phyloP scores from a whole-genome alignment of 2,113 vertebrate species.

The Tympanuchus pallidicinctus region DNA sequence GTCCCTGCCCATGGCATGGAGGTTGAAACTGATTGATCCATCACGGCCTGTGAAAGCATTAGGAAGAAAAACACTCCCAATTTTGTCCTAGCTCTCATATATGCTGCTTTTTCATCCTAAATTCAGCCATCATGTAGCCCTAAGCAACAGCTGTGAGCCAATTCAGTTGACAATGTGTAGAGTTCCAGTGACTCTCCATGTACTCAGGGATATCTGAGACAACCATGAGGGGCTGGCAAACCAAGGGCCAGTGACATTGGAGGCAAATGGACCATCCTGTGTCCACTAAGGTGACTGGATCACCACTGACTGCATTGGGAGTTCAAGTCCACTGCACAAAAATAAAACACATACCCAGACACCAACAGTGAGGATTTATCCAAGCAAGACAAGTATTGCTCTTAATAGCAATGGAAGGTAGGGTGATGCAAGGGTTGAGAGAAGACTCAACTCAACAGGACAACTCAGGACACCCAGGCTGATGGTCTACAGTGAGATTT shows the following conservation, averaged over 20 bases:
- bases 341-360: fast-evolving
- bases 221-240: fast-evolving
- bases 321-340: neutral
- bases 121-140: neutral
- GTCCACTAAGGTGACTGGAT: neutral
- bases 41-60: neutral
- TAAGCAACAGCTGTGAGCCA: fast-evolving
- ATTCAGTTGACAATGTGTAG: fast-evolving
- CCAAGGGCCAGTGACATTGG: neutral
- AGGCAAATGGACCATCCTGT: neutral
- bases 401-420: neutral
- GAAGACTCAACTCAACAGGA: neutral
- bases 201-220: neutral
- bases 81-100: neutral
- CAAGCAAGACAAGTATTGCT: neutral
- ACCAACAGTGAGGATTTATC: neutral
- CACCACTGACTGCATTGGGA: neutral
- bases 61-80: neutral
- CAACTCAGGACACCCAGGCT: neutral
- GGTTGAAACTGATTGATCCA: neutral
- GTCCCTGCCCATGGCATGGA: neutral
- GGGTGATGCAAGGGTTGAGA: neutral
- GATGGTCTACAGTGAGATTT: neutral
- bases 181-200: neutral
- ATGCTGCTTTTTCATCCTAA: neutral